Evolutionary conservation across 2,797 vertebrate species (phyloP), one percentile per base, ranked within the genome.

Genomic region (Galago senegalensis): DNA sequence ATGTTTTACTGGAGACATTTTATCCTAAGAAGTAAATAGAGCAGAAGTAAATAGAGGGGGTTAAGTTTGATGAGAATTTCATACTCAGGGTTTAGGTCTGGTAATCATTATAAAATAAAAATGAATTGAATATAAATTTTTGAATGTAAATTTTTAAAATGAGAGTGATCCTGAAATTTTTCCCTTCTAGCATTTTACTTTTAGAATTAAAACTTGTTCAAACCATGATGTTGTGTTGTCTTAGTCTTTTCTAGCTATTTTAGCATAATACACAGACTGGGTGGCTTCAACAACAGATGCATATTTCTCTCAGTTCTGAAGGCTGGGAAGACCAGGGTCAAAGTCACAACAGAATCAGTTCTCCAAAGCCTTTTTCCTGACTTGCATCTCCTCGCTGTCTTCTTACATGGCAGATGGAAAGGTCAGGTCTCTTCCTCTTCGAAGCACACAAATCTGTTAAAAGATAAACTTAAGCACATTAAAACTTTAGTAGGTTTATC

Each of bases 121-220:
- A 60, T 75, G 72, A 87, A 25, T 53, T 27, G 17, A 82, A 65
- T 60, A 40, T 37, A 14, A 90, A 31, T 23, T 76, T 89, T 90
- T 83, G 7, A 77, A 95, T 49, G 49, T 37, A 14, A 90, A 31
- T 29, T 76, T 89, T 90, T 83, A 12, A 77, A 95, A 53, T 73
- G 14, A 56, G 21, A 77, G 72, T 93, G 16, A 70, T 76, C 5
- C 6, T 76, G 86, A 81, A 61, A n/a, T n/a, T 34, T 25, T 73
- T 77, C 46, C 49, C n/a, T 77, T 89, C 27, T 13, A 60, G 20
- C 29, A 40, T 65, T 87, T 95, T 93, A 56, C 79, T 73, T 84
- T 79, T 67, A 49, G 60, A 65, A 40, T 63, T 58, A 56, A 20
- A 84, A 79, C 2, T 27, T 67, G 8, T 31, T 83, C 43, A 88